These are phyloP conservation scores for Merluccius polli DNA, from an alignment of 2,797 vertebrate genomes.

Conservation along the genomic window DNA sequence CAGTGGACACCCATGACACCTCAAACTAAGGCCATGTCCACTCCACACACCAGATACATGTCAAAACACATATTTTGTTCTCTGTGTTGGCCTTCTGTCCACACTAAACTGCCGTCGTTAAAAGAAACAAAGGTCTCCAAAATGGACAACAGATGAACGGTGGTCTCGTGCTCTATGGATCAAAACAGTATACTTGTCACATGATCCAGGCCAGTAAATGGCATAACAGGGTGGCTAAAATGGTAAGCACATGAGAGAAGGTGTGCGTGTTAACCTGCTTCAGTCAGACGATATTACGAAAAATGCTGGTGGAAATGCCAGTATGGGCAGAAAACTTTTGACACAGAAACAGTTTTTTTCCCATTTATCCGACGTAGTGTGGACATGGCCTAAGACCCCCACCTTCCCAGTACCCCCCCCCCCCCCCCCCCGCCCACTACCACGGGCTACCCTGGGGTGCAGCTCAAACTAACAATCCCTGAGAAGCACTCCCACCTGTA, in stretches of 20 bases:
- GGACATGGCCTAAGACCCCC: neutral
- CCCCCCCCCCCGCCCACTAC: neutral
- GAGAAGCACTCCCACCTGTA: neutral
- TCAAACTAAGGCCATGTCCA: slow-evolving; percentile 45
- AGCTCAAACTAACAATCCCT: neutral
- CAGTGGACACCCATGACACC: slow-evolving; percentile 49
- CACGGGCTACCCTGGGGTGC: neutral
- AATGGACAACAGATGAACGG: neutral
- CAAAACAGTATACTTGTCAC: no score
- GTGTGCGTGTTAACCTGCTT: neutral
- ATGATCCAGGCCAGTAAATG: neutral
- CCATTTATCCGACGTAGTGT: neutral
- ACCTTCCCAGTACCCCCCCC: neutral
- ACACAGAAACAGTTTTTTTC: neutral
- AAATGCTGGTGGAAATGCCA: no score
- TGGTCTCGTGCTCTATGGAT: no score
- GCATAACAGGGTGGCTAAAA: neutral
- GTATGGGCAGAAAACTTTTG: neutral
- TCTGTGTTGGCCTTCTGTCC: neutral
- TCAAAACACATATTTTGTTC: neutral
- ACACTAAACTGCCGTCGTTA: neutral
- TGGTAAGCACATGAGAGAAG: neutral
- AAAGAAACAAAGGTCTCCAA: neutral
- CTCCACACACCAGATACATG: neutral
- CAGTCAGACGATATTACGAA: no score